phyloP scores from a whole-genome alignment of 2,888 invertebrate genomes.

The Apomyelois bistriatella region DNA sequence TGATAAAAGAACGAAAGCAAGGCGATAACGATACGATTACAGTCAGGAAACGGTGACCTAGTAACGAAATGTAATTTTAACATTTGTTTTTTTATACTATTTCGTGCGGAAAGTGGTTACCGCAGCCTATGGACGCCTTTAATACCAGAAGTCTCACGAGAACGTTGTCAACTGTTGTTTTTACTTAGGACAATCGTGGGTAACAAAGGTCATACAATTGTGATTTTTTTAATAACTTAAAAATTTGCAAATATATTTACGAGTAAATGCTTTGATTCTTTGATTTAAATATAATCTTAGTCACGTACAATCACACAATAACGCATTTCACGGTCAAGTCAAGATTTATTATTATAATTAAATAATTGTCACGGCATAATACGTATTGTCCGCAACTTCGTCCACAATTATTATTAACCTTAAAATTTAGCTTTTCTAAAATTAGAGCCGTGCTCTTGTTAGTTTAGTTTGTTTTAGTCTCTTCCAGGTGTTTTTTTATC shows the following conservation, averaged over 20 bases:
- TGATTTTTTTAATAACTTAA: too few species aligned
- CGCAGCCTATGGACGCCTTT: too few species aligned
- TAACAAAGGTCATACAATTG: too few species aligned
- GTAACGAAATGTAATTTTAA: background rate
- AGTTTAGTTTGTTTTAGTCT: too few species aligned
- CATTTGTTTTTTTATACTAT: background rate
- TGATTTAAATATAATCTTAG: background rate
- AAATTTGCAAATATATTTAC: too few species aligned
- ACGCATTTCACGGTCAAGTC: background rate
- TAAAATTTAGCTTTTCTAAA: too few species aligned
- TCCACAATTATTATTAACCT: background rate
- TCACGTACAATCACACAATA: background rate
- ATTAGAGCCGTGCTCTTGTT: too few species aligned
- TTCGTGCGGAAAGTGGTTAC: background rate
- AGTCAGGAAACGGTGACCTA: background rate
- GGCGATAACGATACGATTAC: background rate
- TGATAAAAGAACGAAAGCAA: slow-evolving; percentile 4
- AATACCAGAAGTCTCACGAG: too few species aligned
- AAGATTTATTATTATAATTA: slow-evolving; percentile 4
- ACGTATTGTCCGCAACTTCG: background rate
- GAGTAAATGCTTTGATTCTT: background rate
- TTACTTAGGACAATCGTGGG: too few species aligned
- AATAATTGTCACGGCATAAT: background rate
- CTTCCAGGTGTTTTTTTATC: too few species aligned
- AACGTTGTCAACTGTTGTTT: too few species aligned